Conservation (phyloP, 2,888 invertebrate genomes). For the Litoditis marina region DNA sequence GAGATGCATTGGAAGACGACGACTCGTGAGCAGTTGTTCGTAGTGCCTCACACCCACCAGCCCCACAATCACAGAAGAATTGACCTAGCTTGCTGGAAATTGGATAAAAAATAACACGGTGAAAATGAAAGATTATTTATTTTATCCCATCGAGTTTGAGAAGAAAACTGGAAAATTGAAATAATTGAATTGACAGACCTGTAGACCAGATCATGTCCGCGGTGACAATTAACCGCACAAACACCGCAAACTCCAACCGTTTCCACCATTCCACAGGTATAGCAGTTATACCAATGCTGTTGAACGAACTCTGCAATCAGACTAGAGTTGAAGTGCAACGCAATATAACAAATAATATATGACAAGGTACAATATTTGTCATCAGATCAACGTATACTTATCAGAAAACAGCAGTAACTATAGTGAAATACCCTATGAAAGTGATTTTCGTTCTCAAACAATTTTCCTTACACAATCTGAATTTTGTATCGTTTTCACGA, state of each 20-base stretch:
- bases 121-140: not conserved
- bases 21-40: conserved; percentile 12
- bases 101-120: conserved; percentile 67
- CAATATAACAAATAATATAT: too few relatives aligned
- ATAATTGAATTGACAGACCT: conserved; percentile 15
- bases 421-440: not conserved
- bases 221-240: conserved; percentile 93
- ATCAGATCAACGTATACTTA: too few relatives aligned
- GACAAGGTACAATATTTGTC: not conserved
- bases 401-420: too few relatives aligned
- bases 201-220: conserved; percentile 75
- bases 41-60: conserved; percentile 62
- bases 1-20: conserved; percentile 18
- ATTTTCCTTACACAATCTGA: too few relatives aligned
- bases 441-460: too few relatives aligned
- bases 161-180: not conserved
- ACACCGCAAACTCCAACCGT: conserved; percentile 96
- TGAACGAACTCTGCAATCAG: conserved; percentile 92
- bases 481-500: too few relatives aligned
- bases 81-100: conserved; percentile 97
- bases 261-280: conserved; percentile 96
- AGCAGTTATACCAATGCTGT: conserved; percentile 86
- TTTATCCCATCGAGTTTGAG: not conserved
- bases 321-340: not conserved
- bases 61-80: conserved; percentile 98